Base-by-base conservation (phyloP, 2,113 vertebrate genomes). In the Actenoides hombroni region DNA sequence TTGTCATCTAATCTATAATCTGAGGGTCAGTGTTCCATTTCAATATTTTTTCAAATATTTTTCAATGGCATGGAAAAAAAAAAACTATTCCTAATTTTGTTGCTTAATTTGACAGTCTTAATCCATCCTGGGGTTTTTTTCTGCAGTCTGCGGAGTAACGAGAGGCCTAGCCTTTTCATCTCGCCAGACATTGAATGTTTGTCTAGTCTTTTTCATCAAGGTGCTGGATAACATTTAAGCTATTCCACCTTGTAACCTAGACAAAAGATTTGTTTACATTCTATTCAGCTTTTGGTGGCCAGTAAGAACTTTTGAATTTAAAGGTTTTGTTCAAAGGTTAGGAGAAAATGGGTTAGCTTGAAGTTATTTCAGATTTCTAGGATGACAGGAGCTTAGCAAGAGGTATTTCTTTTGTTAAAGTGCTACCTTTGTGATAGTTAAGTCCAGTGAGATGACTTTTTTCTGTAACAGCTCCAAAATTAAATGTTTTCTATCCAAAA, bases 181-280 rank as follows among this genome's bases (percentile, higher is more conserved):
- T 74, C 69, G 31, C 69, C 57, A 53, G 31, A 24, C 64, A 11
- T 2, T 81, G 31, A 83, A 84, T 81, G 9, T 85, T 93, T 91
- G 49, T 92, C 51, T 59, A 56, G 24, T 42, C 31, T 9, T 75
- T 95, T 85, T 76, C 67, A 59, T 91, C 40, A 74, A 19, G 39
- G 37, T 37, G 17, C 18, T 78, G 74, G 39, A 56, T 82, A 64
- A 79, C 29, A 25, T 48, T 78, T 86, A 51, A 87, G 35, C 21
- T 35, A 25, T 85, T 85, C 73, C 67, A 91, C 13, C 28, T 87
- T 48, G 25, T 25, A 80, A 39, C 17, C 23, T 65, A 80, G 63
- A 19, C 14, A 88, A 68, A 78, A 83, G 11, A 23, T 54, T 69
- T 69, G 9, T 86, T 96, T 86, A 44, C 21, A 14, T 92, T 93